These are phyloP conservation scores for Delia radicum DNA, from an alignment of 1,140 invertebrate genomes.

Conservation along the genomic window DNA sequence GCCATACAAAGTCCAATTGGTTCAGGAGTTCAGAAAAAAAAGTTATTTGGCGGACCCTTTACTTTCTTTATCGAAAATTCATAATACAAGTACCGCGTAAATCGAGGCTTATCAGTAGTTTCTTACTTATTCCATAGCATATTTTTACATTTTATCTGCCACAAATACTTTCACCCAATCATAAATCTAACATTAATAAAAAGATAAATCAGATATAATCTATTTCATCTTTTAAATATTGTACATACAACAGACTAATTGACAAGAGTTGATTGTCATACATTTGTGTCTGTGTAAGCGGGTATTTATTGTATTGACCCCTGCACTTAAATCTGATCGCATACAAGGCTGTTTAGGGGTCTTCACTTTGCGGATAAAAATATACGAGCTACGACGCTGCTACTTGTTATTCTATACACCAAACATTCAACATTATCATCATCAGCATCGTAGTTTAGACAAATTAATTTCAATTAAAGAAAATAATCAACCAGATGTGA, in stretches of 20 bases:
- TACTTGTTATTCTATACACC: neutral
- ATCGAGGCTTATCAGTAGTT: too few relatives aligned
- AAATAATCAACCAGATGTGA: neutral
- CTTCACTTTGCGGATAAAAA: neutral
- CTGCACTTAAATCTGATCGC: slow-evolving; percentile 49
- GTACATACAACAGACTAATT: neutral
- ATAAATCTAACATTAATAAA: neutral
- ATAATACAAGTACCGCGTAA: too few relatives aligned
- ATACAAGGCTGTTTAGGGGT: slow-evolving; percentile 47
- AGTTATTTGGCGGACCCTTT: too few relatives aligned
- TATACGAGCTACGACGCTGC: neutral
- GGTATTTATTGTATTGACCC: slow-evolving; percentile 37
- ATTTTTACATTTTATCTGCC: too few relatives aligned
- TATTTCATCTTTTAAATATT: neutral
- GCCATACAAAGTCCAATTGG: too few relatives aligned
- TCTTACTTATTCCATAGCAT: too few relatives aligned
- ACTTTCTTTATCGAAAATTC: too few relatives aligned
- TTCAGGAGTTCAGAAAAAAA: too few relatives aligned
- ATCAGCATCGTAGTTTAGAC: slow-evolving; percentile 1
- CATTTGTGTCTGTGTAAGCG: slow-evolving; percentile 6
- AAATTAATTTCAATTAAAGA: slow-evolving; percentile 24
- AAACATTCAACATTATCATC: neutral
- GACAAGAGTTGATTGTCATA: slow-evolving; percentile 4
- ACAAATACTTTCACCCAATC: neutral
- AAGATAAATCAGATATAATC: neutral